A percentile compares a stretch with the other conserved stretches of the same genome.
Conservation (phyloP, 2,797 vertebrate genomes). For the Xenops minutus region DNA sequence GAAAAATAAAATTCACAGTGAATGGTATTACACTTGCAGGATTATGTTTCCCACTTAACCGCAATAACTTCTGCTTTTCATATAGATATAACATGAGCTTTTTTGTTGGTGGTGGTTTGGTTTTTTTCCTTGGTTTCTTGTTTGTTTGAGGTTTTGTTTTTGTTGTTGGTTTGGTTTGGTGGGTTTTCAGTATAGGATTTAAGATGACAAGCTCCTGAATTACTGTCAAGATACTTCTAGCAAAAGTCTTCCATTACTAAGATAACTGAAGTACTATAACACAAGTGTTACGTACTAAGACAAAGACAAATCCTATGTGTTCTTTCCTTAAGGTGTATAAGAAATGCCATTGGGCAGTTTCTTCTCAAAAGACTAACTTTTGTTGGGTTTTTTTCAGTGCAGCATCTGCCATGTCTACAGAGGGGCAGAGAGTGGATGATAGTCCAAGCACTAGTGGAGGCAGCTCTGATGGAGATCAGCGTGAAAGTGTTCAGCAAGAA, state of each 20-base stretch:
- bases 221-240: not conserved
- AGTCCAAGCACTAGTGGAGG: conserved; percentile 98
- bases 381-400: conserved; percentile 7
- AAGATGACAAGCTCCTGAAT: not conserved
- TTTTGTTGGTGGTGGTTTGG: not conserved
- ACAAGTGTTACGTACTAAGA: not conserved
- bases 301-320: not conserved
- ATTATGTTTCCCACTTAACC: not conserved
- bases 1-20: not conserved
- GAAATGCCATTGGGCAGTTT: not conserved
- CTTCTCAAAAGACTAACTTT: not conserved
- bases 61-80: not conserved
- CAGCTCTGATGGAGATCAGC: conserved; percentile 96
- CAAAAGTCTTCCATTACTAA: not conserved
- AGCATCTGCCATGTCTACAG: conserved; percentile 91
- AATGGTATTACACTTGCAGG: not conserved
- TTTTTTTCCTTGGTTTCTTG: not conserved
- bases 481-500: conserved; percentile 89
- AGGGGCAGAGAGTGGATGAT: conserved; percentile 96
- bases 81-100: not conserved
- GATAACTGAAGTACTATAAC: not conserved
- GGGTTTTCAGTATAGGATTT: not conserved
- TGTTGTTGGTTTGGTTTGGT: not conserved
- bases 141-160: not conserved
- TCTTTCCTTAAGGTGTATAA: not conserved